Base-by-base conservation (phyloP, 2,113 vertebrate genomes). In the Ascaphus truei region DNA sequence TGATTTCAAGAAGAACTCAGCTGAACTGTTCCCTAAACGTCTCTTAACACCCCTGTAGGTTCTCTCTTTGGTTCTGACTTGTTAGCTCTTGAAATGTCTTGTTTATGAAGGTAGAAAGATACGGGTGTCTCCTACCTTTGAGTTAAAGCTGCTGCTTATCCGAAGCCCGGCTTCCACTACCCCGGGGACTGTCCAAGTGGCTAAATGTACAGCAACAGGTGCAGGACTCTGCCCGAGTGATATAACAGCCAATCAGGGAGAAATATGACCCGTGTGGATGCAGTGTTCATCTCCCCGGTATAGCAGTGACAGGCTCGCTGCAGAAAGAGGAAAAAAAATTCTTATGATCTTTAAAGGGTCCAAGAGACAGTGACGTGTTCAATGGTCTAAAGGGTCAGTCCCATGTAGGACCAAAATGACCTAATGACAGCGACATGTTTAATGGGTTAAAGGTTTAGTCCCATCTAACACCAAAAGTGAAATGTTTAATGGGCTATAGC, bases 141-240 rank as follows among this genome's bases (percentile, higher is more conserved):
- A 18, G 26, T 18, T 37, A 18, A 30, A 68, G 55, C n/a, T n/a
- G n/a, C n/a, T n/a, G n/a, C n/a, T n/a, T n/a, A 50, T 51, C 55
- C 66, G 22, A 55, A 27, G 55, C 39, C 36, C 39, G 41, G 18
- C 41, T 51, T 18, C 50, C 48, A 33, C 26, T 55, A 18, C 57
- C 23, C 12, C 60, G 12, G 59, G 75, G 64, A 60, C 45, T 0
- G 29, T 52, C 62, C 43, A 41, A 33, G 10, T 2, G 0, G 56
- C 61, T 59, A 80, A 84, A 85, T 71, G 50, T 60, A 63, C 82
- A 80, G 81, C 80, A 60, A 84, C 85, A 87, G 85, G 83, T 87
- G 85, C 79, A 57, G 36, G 31, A 8, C n/a, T 1, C 30, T 45
- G 78, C 63, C 0, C 48, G 77, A 83, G 77, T 68, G 79, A 86